Conservation (phyloP, 2,888 invertebrate species). For the Scaptomyza flava region DNA sequence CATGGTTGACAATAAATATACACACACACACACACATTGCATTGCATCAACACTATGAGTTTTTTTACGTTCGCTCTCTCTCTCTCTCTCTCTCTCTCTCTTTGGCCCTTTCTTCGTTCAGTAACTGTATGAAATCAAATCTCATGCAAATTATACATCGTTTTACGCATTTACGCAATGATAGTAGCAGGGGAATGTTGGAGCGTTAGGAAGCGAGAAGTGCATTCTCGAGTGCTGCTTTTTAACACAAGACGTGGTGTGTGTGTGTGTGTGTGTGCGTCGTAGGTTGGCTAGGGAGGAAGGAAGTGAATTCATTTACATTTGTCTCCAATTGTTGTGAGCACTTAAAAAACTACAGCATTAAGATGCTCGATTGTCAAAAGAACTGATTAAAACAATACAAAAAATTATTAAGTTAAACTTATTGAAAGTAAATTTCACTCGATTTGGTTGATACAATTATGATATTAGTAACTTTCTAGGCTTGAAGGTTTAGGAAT, state of each 20-base stretch:
- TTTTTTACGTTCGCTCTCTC: too few relatives aligned
- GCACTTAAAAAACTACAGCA: not conserved
- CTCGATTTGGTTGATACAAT: too few relatives aligned
- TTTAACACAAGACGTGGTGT: slow-evolving; percentile 25
- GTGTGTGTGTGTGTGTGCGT: slow-evolving; percentile 1
- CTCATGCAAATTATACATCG: slow-evolving; percentile 76
- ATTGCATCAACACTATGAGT: slow-evolving; percentile 18
- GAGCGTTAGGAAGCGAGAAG: not conserved
- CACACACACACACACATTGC: not conserved
- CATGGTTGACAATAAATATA: too few relatives aligned
- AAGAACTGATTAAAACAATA: not conserved
- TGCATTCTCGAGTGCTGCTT: slow-evolving; percentile 32
- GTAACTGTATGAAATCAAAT: slow-evolving; percentile 68
- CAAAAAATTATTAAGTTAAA: not conserved
- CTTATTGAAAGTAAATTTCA: too few relatives aligned
- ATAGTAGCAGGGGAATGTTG: slow-evolving; percentile 20
- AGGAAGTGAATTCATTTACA: slow-evolving; percentile 49
- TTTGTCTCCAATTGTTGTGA: slow-evolving; percentile 63
- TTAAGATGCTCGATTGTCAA: slow-evolving; percentile 13
- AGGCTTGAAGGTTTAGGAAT: too few relatives aligned
- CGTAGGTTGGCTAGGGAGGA: not conserved
- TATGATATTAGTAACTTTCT: too few relatives aligned
- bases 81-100: too few relatives aligned
- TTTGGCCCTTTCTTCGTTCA: too few relatives aligned
- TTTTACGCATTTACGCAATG: slow-evolving; percentile 69